phyloP scores from a whole-genome alignment of 2,888 invertebrate genomes.

The Sussaba pulchella region DNA sequence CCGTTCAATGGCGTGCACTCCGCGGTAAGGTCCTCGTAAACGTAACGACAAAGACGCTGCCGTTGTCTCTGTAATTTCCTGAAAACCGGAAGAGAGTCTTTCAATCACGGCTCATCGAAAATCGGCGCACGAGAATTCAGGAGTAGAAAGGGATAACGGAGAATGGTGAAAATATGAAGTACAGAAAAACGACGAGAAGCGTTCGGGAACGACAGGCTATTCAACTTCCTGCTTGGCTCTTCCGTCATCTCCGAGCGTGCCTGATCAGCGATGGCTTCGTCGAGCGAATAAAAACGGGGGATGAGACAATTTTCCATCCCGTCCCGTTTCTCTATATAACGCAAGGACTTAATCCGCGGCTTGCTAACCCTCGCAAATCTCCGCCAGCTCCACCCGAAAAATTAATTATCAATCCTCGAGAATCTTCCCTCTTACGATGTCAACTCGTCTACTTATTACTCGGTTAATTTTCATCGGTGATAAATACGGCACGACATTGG shows the following conservation, averaged over 20 bases:
- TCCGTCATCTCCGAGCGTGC: slow-evolving; percentile 38
- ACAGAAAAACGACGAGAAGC: slow-evolving; percentile 25
- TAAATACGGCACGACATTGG: neutral
- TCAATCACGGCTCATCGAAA: slow-evolving; percentile 47
- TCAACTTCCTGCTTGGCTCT: slow-evolving; percentile 54
- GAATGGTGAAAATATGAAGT: slow-evolving; percentile 2
- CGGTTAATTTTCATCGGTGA: slow-evolving; percentile 10
- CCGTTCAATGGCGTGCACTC: slow-evolving; percentile 87
- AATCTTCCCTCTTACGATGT: slow-evolving; percentile 29
- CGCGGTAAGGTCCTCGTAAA: slow-evolving; percentile 87
- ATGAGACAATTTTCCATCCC: slow-evolving; percentile 39
- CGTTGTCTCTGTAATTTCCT: slow-evolving; percentile 92
- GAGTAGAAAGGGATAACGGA: neutral
- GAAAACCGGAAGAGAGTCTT: slow-evolving; percentile 67
- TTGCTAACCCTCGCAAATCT: slow-evolving; percentile 15
- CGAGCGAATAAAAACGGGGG: slow-evolving; percentile 6
- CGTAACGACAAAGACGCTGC: slow-evolving; percentile 89
- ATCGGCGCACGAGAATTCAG: neutral
- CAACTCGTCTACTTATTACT: slow-evolving; percentile 25
- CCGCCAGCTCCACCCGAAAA: slow-evolving; percentile 27
- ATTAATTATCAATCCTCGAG: slow-evolving; percentile 52
- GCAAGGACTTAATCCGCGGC: slow-evolving; percentile 2
- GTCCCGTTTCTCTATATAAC: slow-evolving; percentile 9
- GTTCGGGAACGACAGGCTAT: slow-evolving; percentile 26
- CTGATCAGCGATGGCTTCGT: slow-evolving; percentile 30